phyloP scores from a whole-genome alignment of 2,113 vertebrate species.

The Cricetomys ansorgei region DNA sequence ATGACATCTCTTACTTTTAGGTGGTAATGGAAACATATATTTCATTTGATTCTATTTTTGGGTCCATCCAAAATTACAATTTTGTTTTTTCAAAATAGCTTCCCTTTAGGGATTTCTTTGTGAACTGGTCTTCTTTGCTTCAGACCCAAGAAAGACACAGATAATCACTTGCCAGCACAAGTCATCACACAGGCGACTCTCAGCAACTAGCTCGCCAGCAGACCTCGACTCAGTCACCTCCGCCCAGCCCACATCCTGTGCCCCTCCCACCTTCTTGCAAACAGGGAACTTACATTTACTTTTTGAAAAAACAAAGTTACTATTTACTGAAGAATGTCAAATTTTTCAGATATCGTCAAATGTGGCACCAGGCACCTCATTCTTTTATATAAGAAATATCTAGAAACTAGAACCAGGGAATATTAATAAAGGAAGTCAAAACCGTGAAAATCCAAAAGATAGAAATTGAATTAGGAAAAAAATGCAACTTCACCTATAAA shows the following conservation, averaged over 20 bases:
- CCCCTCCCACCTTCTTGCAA: not conserved
- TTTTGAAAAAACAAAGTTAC: not conserved
- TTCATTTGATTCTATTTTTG: not conserved
- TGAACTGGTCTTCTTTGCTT: not conserved
- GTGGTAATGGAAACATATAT: not conserved
- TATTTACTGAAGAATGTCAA: not conserved
- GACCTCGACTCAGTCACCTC: not conserved
- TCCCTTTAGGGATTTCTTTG: not conserved
- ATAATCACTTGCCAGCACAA: not conserved
- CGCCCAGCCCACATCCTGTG: not conserved
- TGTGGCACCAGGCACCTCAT: not conserved
- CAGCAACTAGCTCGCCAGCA: not conserved
- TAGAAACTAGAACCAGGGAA: not conserved
- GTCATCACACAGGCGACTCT: not conserved
- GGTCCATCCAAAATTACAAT: not conserved
- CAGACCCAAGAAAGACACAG: not conserved
- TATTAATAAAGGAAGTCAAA: not conserved
- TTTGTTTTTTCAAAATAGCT: not conserved
- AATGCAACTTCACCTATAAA: slow-evolving; percentile 1
- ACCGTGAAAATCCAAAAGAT: not conserved
- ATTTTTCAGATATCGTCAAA: not conserved
- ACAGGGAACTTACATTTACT: not conserved
- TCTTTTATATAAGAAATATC: not conserved
- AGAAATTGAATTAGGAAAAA: not conserved
- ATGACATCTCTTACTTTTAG: not conserved